A percentile compares a stretch with the other conserved stretches of the same genome.
Conservation (phyloP, 2,797 vertebrate species). For the Allobates femoralis region DNA sequence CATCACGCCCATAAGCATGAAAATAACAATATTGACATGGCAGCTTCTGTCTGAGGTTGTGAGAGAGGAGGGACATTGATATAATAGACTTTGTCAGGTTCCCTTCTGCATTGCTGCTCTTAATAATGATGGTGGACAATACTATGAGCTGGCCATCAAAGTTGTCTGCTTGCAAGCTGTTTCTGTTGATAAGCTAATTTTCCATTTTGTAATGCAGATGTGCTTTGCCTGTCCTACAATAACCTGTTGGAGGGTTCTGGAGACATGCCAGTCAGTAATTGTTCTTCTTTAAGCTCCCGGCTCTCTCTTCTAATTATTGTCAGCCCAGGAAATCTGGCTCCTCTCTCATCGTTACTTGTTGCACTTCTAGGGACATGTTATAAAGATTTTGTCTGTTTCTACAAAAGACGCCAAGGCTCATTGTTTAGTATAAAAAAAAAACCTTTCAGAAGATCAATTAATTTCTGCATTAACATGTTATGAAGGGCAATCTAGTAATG, state of each 20-base stretch:
- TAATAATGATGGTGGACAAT: slow-evolving; percentile 41
- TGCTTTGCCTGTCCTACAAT: slow-evolving; percentile 67
- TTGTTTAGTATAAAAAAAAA: slow-evolving; percentile 63
- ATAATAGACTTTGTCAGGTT: slow-evolving; percentile 31
- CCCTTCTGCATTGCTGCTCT: neutral
- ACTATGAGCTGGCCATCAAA: slow-evolving; percentile 63
- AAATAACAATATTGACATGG: slow-evolving; percentile 37
- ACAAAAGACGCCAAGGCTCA: slow-evolving; percentile 62
- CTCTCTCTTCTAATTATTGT: slow-evolving; percentile 74
- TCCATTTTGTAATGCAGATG: slow-evolving; percentile 69
- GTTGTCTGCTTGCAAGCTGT: slow-evolving; percentile 70
- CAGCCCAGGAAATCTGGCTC: slow-evolving; percentile 69
- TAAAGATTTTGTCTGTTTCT: slow-evolving; percentile 40
- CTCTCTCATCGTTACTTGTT: slow-evolving; percentile 58
- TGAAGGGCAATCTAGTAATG: neutral
- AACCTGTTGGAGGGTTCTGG: slow-evolving; percentile 69
- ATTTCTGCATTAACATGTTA: neutral
- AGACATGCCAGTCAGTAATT: slow-evolving; percentile 70
- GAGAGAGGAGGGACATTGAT: neutral
- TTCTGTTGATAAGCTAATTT: slow-evolving; percentile 72
- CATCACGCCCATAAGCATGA: slow-evolving; percentile 29
- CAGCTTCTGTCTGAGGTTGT: slow-evolving; percentile 13
- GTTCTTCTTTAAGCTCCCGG: slow-evolving; percentile 69
- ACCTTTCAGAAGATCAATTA: neutral
- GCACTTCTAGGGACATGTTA: slow-evolving; percentile 26